These are phyloP conservation scores for Hermodice carunculata DNA, from an alignment of 2,888 invertebrate species.

Conservation along the genomic window DNA sequence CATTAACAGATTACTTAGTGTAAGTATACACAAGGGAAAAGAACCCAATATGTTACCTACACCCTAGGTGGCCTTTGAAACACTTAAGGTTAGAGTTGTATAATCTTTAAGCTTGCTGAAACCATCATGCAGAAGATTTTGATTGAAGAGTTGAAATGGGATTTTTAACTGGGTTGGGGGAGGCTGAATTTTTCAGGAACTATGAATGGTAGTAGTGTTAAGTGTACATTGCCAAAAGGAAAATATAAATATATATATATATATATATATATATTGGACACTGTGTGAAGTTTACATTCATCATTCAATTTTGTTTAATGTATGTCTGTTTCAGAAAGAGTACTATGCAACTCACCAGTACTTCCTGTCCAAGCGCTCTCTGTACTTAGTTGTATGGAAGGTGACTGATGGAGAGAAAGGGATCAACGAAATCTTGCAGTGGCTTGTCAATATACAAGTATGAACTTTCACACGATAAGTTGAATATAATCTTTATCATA, in stretches of 20 bases:
- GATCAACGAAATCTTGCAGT: constrained; percentile 90
- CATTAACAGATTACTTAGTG: too few species aligned
- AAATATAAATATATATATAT: not conserved
- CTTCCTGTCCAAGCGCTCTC: constrained; percentile 92
- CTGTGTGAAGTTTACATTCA: not conserved
- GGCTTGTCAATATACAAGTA: constrained; percentile 96
- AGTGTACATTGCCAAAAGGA: not conserved
- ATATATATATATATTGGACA: not conserved
- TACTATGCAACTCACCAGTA: constrained; percentile 99
- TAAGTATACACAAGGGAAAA: too few species aligned
- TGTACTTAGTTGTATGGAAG: constrained; percentile 96
- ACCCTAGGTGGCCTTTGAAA: too few species aligned
- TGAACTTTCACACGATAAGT: too few species aligned
- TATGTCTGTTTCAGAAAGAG: constrained; percentile 76
- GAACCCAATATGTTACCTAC: too few species aligned
- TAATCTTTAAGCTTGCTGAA: too few species aligned
- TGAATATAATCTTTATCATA: too few species aligned
- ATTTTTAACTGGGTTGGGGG: not conserved
- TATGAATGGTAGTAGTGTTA: not conserved
- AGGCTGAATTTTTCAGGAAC: not conserved
- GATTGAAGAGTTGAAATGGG: not conserved
- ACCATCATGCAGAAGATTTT: too few species aligned
- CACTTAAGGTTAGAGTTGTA: too few species aligned
- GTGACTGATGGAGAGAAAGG: constrained; percentile 93
- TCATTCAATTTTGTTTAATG: not conserved